A percentile compares a stretch with the other conserved stretches of the same genome.
Evolutionary conservation across 2,888 invertebrate genomes (phyloP).

Genomic region (Heliconius hortense): DNA sequence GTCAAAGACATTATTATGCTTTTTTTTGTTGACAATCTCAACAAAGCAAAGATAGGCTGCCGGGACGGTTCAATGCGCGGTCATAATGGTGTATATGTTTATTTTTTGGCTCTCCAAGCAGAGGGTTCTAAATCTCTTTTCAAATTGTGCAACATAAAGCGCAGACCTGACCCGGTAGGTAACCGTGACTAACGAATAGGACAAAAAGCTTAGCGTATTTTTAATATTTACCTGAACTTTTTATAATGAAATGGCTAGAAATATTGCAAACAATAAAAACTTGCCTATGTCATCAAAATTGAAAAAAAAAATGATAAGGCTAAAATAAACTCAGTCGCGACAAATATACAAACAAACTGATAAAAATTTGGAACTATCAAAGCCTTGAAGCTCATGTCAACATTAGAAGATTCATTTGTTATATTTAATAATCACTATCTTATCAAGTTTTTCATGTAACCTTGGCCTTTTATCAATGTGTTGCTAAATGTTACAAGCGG

Average conservation of each 20-base stretch:
- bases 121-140: slow-evolving; percentile 65
- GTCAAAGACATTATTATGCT: slow-evolving; percentile 60
- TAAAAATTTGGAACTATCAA: slow-evolving; percentile 63
- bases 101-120: slow-evolving; percentile 70
- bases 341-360: slow-evolving; percentile 63
- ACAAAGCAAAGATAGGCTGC: slow-evolving; percentile 74
- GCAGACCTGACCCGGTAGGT: slow-evolving; percentile 64
- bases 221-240: slow-evolving; percentile 56
- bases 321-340: slow-evolving; percentile 56
- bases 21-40: slow-evolving; percentile 70
- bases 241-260: slow-evolving; percentile 14
- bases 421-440: slow-evolving; percentile 43
- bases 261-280: slow-evolving; percentile 31
- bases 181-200: slow-evolving; percentile 67
- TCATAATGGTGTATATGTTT: slow-evolving; percentile 73
- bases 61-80: slow-evolving; percentile 74
- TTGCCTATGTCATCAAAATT: not conserved
- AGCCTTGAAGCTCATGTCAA: slow-evolving; percentile 55
- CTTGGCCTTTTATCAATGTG: slow-evolving; percentile 41
- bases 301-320: slow-evolving; percentile 37
- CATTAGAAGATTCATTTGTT: slow-evolving; percentile 58
- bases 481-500: not conserved
- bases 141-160: slow-evolving; percentile 74
- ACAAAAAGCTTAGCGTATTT: slow-evolving; percentile 48
- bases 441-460: slow-evolving; percentile 44